These are phyloP conservation scores for Mallotus villosus DNA, from an alignment of 2,797 vertebrate genomes.

Conservation along the genomic window DNA sequence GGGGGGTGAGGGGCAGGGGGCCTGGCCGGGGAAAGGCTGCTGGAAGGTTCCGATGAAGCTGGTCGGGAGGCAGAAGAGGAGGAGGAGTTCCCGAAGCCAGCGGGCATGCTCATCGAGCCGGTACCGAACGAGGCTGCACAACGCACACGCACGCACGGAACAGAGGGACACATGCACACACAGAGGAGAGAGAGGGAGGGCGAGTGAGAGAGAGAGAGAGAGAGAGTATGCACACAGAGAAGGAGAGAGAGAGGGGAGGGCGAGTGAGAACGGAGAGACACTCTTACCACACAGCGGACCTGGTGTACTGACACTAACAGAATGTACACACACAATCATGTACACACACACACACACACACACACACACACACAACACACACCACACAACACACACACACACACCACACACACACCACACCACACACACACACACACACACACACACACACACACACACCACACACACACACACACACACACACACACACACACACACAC, in stretches of 20 bases:
- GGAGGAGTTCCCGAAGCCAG: conserved; percentile 90
- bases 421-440: conserved; percentile 61
- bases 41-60: conserved; percentile 98
- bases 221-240: conserved; percentile 9
- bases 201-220: conserved; percentile 21
- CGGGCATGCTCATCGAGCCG: conserved; percentile 97
- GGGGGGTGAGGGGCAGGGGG: conserved; percentile 89
- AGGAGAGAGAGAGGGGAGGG: conserved; percentile 23
- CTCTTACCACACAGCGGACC: too few relatives aligned
- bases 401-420: conserved; percentile 74
- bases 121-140: conserved; percentile 87
- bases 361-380: conserved; percentile 68
- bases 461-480: conserved; percentile 64
- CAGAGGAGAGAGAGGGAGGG: conserved; percentile 22
- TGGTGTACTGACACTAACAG: conserved; percentile 36
- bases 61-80: conserved; percentile 95
- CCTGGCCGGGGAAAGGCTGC: conserved; percentile 88
- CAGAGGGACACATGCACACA: neutral
- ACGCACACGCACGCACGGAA: conserved; percentile 13
- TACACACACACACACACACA: conserved; percentile 65
- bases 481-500: conserved; percentile 41
- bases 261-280: conserved; percentile 35
- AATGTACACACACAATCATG: neutral
- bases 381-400: conserved; percentile 47
- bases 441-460: conserved; percentile 62